These are phyloP conservation scores for Urocitellus parryii DNA, from an alignment of 2,113 vertebrate species.

Conservation along the genomic window DNA sequence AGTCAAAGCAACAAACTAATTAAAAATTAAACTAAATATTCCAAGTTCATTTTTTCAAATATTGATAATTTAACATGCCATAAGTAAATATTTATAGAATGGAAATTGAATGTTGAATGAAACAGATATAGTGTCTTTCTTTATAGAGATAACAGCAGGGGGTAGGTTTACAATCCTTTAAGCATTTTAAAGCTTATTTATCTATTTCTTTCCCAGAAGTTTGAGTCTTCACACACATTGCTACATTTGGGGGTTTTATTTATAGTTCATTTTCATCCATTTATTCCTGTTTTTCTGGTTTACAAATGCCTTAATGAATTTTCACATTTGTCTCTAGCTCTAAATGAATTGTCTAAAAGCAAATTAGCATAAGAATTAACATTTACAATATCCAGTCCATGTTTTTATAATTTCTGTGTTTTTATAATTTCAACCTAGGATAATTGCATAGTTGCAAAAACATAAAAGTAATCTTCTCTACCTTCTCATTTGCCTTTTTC, in stretches of 20 bases:
- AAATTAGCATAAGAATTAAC: slow-evolving; percentile 66
- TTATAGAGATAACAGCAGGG: background rate
- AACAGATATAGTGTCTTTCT: background rate
- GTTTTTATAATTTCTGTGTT: slow-evolving; percentile 63
- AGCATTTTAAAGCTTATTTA: slow-evolving; percentile 44
- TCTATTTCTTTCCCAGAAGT: slow-evolving; percentile 28
- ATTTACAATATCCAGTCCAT: slow-evolving; percentile 48
- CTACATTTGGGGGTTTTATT: background rate
- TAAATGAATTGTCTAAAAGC: slow-evolving; percentile 62
- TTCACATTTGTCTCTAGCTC: slow-evolving; percentile 31
- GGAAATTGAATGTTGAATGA: slow-evolving; percentile 21
- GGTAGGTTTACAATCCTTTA: background rate
- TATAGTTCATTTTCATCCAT: slow-evolving; percentile 26
- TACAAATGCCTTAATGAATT: slow-evolving; percentile 57
- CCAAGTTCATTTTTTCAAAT: background rate
- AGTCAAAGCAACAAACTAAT: slow-evolving; percentile 47
- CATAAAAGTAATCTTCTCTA: slow-evolving; percentile 53
- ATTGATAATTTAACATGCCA: slow-evolving; percentile 23
- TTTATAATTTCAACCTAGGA: background rate
- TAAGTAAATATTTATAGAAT: slow-evolving; percentile 19
- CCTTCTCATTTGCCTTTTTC: slow-evolving; percentile 58
- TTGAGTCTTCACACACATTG: slow-evolving; percentile 27
- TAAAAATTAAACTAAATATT: slow-evolving; percentile 51
- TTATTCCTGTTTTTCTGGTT: slow-evolving; percentile 38
- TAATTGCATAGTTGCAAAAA: slow-evolving; percentile 64